Evolutionary conservation across 2,888 invertebrate genomes (phyloP), one percentile per base, ranked within the genome.

Genomic region (Melanostoma scalare): DNA sequence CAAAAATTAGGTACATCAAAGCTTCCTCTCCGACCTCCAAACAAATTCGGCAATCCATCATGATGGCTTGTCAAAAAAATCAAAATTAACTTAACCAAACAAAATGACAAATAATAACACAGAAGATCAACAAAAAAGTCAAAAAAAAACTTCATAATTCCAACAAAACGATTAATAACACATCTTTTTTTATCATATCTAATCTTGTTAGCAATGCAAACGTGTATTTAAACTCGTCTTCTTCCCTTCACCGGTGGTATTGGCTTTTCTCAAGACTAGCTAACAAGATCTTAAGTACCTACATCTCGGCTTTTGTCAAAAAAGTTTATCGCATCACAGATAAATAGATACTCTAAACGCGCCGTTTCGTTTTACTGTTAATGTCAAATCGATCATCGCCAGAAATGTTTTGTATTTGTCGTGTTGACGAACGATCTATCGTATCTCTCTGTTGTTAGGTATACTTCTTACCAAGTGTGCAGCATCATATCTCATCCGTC

Each of bases 121-220:
- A 46, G 31, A 61, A 35, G 67, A 50, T 52, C 35, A 38, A 53
- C 53, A 4, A 58, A 38, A 58, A 61, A 38, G 42, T 52, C 35
- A 38, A 53, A 46, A 4, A 58, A 38, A 58, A 61, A 38, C 10
- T 20, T 30, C 8, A 80, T 31, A 60, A 36, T 40, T 48, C 72
- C 50, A 65, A 40, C 58, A 65, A 69, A 82, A 73, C 72, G 82
- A 78, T 82, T 78, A 78, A 82, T 82, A 79, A 74, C 78, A 79
- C 50, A 84, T 65, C 20, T 20, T 52, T 74, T 74, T 74, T 84
- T 84, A 84, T 84, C 79, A 75, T 44, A 84, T 84, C 79, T 71
- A 84, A 84, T 84, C 84, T 84, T 69, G 84, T 84, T 84, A 84
- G 84, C 79, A 48, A 46, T 71, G 79, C 48, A 61, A 58, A 67